Evolutionary conservation across 2,113 vertebrate species (phyloP).

Genomic region (Cololabis saira): DNA sequence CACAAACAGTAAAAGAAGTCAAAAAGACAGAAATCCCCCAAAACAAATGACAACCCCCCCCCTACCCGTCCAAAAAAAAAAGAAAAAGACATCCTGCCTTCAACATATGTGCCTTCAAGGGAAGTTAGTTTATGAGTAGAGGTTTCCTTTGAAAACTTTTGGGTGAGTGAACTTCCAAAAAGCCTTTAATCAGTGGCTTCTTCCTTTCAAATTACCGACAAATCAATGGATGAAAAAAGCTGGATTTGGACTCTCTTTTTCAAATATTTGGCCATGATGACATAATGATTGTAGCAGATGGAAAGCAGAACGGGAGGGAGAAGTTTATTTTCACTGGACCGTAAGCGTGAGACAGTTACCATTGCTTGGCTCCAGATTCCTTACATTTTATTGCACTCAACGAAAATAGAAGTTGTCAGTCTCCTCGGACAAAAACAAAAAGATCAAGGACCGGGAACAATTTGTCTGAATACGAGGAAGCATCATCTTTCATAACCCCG

Average conservation of each 20-base stretch:
- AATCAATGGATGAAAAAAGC: conserved; percentile 25
- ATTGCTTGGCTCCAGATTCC: conserved; percentile 53
- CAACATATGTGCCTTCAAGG: conserved; percentile 51
- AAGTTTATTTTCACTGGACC: conserved; percentile 52
- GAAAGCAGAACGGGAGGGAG: conserved; percentile 59
- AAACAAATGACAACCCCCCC: background rate
- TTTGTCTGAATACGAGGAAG: conserved; percentile 29
- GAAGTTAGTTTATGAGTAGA: conserved; percentile 55
- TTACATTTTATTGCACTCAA: conserved; percentile 67
- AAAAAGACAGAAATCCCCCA: background rate
- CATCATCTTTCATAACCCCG: conserved; percentile 42
- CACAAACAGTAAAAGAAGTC: too few relatives aligned
- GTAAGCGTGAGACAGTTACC: conserved; percentile 43
- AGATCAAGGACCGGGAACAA: conserved; percentile 27
- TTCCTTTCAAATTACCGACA: conserved; percentile 25
- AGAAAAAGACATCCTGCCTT: conserved; percentile 43
- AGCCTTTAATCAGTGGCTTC: conserved; percentile 8
- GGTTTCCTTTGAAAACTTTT: conserved; percentile 48
- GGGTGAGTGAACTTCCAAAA: conserved; percentile 12
- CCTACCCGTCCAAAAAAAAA: conserved; percentile 5
- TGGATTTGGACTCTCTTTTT: conserved; percentile 11
- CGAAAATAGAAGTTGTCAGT: conserved; percentile 57
- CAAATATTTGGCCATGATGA: conserved; percentile 24
- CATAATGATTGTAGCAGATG: conserved; percentile 71
- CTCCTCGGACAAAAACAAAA: conserved; percentile 49